Conservation (phyloP, 2,797 vertebrate genomes). For the Pangasius macronema region DNA sequence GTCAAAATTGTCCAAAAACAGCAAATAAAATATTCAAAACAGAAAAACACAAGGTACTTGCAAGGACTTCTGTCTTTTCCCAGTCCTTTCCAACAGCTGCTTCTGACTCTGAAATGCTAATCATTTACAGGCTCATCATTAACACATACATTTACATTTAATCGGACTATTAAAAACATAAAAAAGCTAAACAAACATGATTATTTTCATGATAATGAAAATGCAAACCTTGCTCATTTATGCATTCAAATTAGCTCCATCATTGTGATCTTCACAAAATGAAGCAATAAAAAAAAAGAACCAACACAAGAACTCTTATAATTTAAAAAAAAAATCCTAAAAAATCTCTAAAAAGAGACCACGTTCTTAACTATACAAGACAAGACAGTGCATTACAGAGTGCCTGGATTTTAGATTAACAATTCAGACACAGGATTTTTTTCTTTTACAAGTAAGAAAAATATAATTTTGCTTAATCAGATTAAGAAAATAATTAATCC, state of each 20-base stretch:
- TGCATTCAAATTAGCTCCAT: neutral
- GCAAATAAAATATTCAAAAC: neutral
- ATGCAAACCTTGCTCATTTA: neutral
- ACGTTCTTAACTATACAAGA: neutral
- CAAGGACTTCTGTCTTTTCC: neutral
- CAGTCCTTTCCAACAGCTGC: no score
- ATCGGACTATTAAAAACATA: slow-evolving; percentile 64
- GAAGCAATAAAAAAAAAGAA: neutral
- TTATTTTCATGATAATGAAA: slow-evolving; percentile 40
- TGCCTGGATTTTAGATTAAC: neutral
- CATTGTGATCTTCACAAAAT: neutral
- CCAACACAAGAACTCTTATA: neutral
- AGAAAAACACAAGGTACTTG: neutral
- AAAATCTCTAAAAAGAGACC: neutral
- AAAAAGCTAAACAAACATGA: slow-evolving; percentile 56
- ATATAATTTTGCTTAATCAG: neutral
- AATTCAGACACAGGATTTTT: neutral
- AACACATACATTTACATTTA: slow-evolving; percentile 52
- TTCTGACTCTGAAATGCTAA: neutral
- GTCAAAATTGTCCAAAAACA: neutral
- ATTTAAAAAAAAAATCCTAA: neutral
- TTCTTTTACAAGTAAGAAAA: neutral
- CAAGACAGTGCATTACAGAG: neutral
- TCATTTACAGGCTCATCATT: slow-evolving; percentile 34
- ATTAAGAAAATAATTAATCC: neutral